phyloP scores from a whole-genome alignment of 2,888 invertebrate species.

The Drosophila picticornis region DNA sequence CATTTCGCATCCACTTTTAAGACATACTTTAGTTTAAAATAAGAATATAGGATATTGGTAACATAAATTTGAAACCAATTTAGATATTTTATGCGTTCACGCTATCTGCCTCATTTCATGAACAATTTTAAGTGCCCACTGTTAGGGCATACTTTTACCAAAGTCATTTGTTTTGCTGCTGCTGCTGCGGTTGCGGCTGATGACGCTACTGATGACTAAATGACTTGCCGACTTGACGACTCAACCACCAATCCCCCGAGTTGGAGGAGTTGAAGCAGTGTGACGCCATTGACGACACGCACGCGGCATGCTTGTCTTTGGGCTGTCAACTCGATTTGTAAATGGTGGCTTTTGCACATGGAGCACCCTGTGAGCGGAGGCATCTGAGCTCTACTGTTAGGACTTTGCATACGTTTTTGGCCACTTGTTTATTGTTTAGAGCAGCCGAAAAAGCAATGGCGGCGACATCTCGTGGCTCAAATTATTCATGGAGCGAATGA shows the following conservation, averaged over 20 bases:
- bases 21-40: neutral
- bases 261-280: constrained; percentile 31
- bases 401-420: constrained; percentile 76
- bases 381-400: constrained; percentile 4
- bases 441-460: constrained; percentile 42
- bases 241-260: constrained; percentile 9
- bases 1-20: neutral
- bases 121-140: constrained; percentile 1
- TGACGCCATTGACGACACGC: constrained; percentile 74
- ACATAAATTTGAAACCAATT: neutral
- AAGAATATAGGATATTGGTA: neutral
- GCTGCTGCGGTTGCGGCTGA: constrained; percentile 46
- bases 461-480: constrained; percentile 74
- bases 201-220: constrained; percentile 53
- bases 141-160: constrained; percentile 26
- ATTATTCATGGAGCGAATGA: constrained; percentile 80
- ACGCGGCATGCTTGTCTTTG: constrained; percentile 55
- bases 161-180: constrained; percentile 68
- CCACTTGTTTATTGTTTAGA: constrained; percentile 78
- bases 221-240: constrained; percentile 61
- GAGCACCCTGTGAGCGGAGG: neutral
- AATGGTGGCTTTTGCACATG: neutral
- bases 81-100: neutral
- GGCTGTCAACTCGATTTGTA: constrained; percentile 64
- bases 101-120: neutral